phyloP scores from a whole-genome alignment of 2,113 vertebrate genomes.

The Chloropsis cyanopogon region DNA sequence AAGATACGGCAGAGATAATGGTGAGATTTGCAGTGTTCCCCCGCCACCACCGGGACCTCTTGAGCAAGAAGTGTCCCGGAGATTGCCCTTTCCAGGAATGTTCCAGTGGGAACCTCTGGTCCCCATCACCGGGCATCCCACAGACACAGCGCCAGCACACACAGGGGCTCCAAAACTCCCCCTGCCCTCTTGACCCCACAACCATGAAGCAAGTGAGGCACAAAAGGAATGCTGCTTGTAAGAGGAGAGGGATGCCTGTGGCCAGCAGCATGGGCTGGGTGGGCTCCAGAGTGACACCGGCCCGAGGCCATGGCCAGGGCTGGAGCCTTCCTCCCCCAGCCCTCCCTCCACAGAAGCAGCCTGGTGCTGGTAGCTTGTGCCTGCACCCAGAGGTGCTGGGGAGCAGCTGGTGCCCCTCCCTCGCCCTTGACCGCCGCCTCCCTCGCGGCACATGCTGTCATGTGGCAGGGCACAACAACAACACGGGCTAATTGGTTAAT shows the following conservation, averaged over 20 bases:
- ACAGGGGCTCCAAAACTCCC: neutral
- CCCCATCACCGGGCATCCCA: no score
- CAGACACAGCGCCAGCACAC: neutral
- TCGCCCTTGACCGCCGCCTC: neutral
- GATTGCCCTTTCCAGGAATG: neutral
- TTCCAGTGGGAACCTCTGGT: neutral
- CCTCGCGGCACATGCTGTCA: constrained; percentile 9
- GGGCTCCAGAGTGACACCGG: neutral
- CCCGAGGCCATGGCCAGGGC: fast-evolving
- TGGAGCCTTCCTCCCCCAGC: neutral
- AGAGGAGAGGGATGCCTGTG: neutral
- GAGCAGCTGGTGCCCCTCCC: neutral
- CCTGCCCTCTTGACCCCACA: fast-evolving
- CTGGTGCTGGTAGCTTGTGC: fast-evolving
- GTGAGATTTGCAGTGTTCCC: neutral
- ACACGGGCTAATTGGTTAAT: constrained; percentile 63
- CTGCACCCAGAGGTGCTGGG: fast-evolving
- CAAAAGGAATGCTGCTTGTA: neutral
- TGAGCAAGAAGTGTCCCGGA: fast-evolving
- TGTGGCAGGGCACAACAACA: constrained; percentile 51
- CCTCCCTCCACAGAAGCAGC: neutral
- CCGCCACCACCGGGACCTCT: fast-evolving
- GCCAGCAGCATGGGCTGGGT: neutral
- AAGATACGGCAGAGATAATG: neutral
- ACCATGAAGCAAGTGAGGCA: neutral